Conservation (phyloP, 2,888 invertebrate genomes). For the Erebia aethiops region DNA sequence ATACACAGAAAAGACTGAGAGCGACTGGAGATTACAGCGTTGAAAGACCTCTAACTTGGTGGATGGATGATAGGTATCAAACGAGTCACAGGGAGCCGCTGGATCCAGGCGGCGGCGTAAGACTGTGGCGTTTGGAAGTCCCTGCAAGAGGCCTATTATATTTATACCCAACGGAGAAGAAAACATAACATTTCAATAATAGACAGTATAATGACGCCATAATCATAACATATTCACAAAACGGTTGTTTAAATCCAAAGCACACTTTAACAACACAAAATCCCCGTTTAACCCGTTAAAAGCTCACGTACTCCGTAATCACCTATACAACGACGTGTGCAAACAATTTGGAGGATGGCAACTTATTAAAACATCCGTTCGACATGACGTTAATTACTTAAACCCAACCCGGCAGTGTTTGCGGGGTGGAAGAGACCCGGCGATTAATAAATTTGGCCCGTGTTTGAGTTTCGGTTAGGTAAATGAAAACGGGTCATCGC, state of each 20-base stretch:
- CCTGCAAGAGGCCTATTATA: too few relatives aligned
- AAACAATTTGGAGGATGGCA: constrained; percentile 49
- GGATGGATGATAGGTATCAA: too few relatives aligned
- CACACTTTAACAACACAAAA: constrained; percentile 10
- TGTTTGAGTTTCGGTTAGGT: constrained; percentile 52
- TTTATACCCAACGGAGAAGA: too few relatives aligned
- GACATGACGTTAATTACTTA: constrained; percentile 58
- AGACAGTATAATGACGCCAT: not conserved
- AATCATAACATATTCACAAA: not conserved
- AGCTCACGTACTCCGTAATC: constrained; percentile 45
- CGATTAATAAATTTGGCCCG: constrained; percentile 51
- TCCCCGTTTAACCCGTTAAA: constrained; percentile 20
- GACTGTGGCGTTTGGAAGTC: too few relatives aligned
- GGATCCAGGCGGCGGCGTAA: too few relatives aligned
- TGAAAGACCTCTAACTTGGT: too few relatives aligned
- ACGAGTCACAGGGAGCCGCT: too few relatives aligned
- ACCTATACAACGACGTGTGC: constrained; percentile 45
- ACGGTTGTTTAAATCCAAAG: constrained; percentile 13
- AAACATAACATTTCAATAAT: not conserved
- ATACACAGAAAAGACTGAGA: too few relatives aligned
- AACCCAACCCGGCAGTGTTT: constrained; percentile 51
- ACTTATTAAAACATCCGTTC: constrained; percentile 59
- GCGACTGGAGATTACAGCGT: too few relatives aligned
- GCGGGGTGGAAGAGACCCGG: constrained; percentile 43
- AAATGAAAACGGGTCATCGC: constrained; percentile 45